Evolutionary conservation across 2,113 vertebrate genomes (phyloP).

Genomic region (Dicentrarchus labrax): DNA sequence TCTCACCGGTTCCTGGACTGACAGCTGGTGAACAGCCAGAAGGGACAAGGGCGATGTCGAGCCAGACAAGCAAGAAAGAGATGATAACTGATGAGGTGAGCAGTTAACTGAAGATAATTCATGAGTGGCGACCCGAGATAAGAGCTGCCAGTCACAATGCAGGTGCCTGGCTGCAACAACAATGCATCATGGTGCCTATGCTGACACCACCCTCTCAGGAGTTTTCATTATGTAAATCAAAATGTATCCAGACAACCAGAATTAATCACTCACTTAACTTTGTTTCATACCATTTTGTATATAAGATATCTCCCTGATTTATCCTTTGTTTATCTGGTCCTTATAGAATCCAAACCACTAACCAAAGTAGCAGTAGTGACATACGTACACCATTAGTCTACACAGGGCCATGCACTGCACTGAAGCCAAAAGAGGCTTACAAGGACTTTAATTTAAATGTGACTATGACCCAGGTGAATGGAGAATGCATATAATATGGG

Average conservation of each 20-base stretch:
- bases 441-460: background rate
- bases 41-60: background rate
- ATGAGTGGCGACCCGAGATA: background rate
- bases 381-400: background rate
- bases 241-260: background rate
- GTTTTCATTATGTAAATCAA: conserved; percentile 5
- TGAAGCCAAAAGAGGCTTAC: conserved; percentile 10
- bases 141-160: conserved; percentile 9
- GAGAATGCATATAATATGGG: background rate
- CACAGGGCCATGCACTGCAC: background rate
- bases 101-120: conserved; percentile 28
- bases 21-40: conserved; percentile 34
- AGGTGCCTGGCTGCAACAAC: background rate
- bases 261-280: background rate
- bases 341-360: background rate
- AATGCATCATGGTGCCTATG: background rate
- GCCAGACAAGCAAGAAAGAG: conserved; percentile 5
- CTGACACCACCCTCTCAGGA: background rate
- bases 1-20: conserved; percentile 31
- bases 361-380: background rate
- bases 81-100: conserved; percentile 35
- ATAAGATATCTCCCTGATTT: background rate
- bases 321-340: background rate
- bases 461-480: background rate
- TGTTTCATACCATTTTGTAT: background rate